Conservation (phyloP, 2,797 vertebrate species). For the Rousettus madagascariensis region DNA sequence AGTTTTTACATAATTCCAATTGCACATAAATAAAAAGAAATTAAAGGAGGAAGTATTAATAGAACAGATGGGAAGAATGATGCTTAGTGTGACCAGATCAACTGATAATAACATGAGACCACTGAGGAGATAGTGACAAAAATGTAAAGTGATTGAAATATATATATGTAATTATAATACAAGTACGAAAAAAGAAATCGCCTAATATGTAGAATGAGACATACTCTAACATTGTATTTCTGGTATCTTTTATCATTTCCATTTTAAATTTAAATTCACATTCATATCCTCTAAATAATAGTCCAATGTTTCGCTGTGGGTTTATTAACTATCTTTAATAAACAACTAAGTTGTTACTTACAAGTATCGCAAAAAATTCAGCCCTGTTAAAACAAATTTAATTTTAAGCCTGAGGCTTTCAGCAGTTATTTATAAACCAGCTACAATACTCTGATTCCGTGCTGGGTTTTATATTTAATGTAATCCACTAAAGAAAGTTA, state of each 20-base stretch:
- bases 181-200: background rate
- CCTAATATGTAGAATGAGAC: background rate
- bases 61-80: background rate
- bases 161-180: background rate
- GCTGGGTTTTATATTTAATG: constrained; percentile 9
- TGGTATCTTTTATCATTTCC: background rate
- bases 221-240: background rate
- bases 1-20: background rate
- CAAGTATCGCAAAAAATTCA: constrained; percentile 54
- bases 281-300: constrained; percentile 28
- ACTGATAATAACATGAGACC: background rate
- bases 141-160: background rate
- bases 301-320: background rate
- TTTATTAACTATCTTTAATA: constrained; percentile 55
- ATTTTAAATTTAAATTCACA: constrained; percentile 43
- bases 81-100: background rate
- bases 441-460: background rate
- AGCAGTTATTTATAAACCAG: constrained; percentile 48
- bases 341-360: constrained; percentile 37
- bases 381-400: constrained; percentile 55
- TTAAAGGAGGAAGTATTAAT: background rate
- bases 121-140: background rate
- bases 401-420: constrained; percentile 40
- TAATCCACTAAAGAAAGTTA: constrained; percentile 42
- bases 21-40: background rate